Percentiles rank a stretch among this genome's conserved stretches.
phyloP scores from a whole-genome alignment of 2,888 invertebrate species.

The Watsonalla cultraria region DNA sequence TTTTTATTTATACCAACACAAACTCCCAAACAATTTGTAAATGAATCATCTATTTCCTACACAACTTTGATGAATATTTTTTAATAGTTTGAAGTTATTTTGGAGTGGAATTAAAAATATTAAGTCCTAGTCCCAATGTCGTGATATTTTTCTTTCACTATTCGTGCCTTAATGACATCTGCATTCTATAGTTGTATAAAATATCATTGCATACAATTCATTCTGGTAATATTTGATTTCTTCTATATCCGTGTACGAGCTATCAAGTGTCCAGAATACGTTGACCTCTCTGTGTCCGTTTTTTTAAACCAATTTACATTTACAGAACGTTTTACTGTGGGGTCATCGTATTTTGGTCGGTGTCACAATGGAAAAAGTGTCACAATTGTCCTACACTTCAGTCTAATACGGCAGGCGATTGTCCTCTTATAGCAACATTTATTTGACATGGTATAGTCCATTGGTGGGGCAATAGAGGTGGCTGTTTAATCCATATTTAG shows the following conservation, averaged over 20 bases:
- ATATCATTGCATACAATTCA: too few relatives aligned
- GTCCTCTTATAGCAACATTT: constrained; percentile 18
- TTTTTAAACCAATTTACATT: background rate
- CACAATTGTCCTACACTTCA: constrained; percentile 18
- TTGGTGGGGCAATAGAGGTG: constrained; percentile 11
- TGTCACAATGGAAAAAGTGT: constrained; percentile 20
- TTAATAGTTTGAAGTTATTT: too few relatives aligned
- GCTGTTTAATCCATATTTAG: too few relatives aligned
- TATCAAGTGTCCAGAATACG: constrained; percentile 10
- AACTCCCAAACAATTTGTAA: too few relatives aligned
- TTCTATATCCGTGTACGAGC: constrained; percentile 15
- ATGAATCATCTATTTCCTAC: too few relatives aligned
- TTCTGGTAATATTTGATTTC: constrained; percentile 18
- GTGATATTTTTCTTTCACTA: too few relatives aligned
- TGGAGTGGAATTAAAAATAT: too few relatives aligned
- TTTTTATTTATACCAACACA: too few relatives aligned
- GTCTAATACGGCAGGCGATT: constrained; percentile 27
- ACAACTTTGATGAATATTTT: too few relatives aligned
- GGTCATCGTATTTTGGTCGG: background rate
- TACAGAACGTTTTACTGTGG: constrained; percentile 5
- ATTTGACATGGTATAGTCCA: constrained; percentile 11
- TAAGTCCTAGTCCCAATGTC: too few relatives aligned
- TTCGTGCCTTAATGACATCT: too few relatives aligned
- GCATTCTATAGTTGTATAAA: too few relatives aligned
- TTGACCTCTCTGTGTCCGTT: constrained; percentile 12